Percentiles rank a stretch among this genome's conserved stretches.
Conservation (phyloP, 2,888 invertebrate species). For the Caradrina kadenii region DNA sequence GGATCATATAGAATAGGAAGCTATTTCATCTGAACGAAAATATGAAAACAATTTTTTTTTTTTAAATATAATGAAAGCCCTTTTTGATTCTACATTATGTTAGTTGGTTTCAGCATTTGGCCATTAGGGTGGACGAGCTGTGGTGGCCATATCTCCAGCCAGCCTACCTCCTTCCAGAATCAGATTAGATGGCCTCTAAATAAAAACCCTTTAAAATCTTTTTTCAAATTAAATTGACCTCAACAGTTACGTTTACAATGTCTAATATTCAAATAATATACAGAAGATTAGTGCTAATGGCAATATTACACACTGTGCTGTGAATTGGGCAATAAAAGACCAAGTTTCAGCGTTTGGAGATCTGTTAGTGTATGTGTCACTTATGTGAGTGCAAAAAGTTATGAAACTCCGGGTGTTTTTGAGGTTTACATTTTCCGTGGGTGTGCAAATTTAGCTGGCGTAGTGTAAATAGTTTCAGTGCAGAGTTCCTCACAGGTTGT, state of each 20-base stretch:
- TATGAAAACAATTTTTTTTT: no score
- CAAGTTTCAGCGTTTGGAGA: constrained; percentile 28
- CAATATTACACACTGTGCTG: constrained; percentile 33
- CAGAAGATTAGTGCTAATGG: constrained; percentile 38
- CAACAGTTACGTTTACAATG: constrained; percentile 13
- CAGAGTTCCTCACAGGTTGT: not conserved
- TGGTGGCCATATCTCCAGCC: no score
- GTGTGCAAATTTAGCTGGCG: constrained; percentile 22
- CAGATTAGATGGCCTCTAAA: no score
- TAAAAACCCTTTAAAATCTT: not conserved
- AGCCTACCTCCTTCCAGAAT: no score
- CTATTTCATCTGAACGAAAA: no score
- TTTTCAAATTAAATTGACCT: not conserved
- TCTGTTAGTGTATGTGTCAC: constrained; percentile 18
- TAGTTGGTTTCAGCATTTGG: no score
- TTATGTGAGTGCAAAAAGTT: constrained; percentile 34
- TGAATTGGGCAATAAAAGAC: constrained; percentile 54
- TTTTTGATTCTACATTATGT: no score
- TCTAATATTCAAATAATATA: constrained; percentile 11
- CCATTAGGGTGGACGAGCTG: no score
- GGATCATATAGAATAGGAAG: not conserved
- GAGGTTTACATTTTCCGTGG: constrained; percentile 1
- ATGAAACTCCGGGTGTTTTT: constrained; percentile 9
- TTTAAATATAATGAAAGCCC: no score
- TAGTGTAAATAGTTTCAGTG: not conserved